Percentiles rank a stretch among this genome's conserved stretches.
Evolutionary conservation across 2,797 vertebrate species (phyloP).

Genomic region (Urocyon cinereoargenteus): DNA sequence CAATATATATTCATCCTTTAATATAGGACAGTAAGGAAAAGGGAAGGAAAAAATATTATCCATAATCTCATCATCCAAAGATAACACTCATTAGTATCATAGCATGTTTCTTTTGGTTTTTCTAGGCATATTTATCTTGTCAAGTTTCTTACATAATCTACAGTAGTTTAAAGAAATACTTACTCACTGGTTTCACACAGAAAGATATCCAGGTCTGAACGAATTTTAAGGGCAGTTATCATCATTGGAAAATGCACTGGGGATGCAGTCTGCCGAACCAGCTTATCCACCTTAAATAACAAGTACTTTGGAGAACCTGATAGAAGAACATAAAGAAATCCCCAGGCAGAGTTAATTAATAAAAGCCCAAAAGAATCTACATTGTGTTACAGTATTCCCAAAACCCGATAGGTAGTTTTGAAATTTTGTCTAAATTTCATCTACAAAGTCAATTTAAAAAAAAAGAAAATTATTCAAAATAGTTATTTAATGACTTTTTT

Average conservation of each 20-base stretch:
- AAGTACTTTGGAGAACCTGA: slow-evolving; percentile 66
- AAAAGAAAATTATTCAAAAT: slow-evolving; percentile 1
- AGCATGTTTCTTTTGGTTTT: background rate
- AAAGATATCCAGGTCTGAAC: slow-evolving; percentile 25
- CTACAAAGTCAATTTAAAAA: slow-evolving; percentile 38
- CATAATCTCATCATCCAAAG: background rate
- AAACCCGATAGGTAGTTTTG: background rate
- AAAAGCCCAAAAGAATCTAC: background rate
- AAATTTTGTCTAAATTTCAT: slow-evolving; percentile 47
- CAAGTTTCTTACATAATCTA: background rate
- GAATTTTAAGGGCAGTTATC: slow-evolving; percentile 28
- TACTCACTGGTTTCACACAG: slow-evolving; percentile 62
- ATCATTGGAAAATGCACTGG: background rate
- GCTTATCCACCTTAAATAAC: background rate
- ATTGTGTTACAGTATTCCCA: background rate
- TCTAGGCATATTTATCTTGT: background rate
- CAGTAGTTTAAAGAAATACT: slow-evolving; percentile 11
- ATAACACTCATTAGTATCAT: background rate
- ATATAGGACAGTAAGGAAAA: background rate
- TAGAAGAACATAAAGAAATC: slow-evolving; percentile 56
- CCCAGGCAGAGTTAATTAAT: background rate
- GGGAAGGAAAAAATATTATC: background rate
- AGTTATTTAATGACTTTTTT: background rate
- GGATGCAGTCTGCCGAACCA: background rate
- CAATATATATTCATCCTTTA: background rate